These are phyloP conservation scores for Lamellibrachia luymesi DNA, from an alignment of 1,140 invertebrate species.

Conservation along the genomic window DNA sequence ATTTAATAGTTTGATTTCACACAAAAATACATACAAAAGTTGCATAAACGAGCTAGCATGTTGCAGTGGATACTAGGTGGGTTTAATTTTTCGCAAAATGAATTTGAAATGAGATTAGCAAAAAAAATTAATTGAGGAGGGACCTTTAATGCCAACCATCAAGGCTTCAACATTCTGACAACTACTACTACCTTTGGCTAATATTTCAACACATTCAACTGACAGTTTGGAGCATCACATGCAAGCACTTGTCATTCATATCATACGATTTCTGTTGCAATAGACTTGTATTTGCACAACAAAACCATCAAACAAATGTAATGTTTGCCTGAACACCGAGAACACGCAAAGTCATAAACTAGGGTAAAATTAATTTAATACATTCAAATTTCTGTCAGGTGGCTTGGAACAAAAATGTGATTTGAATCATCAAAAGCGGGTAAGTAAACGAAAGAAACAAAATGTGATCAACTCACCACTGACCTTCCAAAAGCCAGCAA, in stretches of 20 bases:
- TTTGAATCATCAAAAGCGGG: not conserved
- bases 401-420: not conserved
- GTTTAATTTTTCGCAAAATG: too few relatives aligned
- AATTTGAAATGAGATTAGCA: too few relatives aligned
- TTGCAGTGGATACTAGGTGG: too few relatives aligned
- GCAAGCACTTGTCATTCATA: not conserved
- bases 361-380: not conserved
- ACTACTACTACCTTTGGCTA: too few relatives aligned
- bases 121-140: too few relatives aligned
- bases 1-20: too few relatives aligned
- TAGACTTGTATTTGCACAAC: not conserved
- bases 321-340: not conserved
- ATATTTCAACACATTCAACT: not conserved
- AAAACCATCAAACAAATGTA: not conserved
- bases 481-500: constrained; percentile 3
- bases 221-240: not conserved
- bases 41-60: too few relatives aligned
- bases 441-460: not conserved
- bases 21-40: too few relatives aligned
- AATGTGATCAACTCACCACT: not conserved
- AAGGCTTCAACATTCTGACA: too few relatives aligned
- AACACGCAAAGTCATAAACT: not conserved
- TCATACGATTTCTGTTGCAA: not conserved
- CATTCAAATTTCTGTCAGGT: not conserved
- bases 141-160: too few relatives aligned